These are phyloP conservation scores for Phasia obesa DNA, from an alignment of 2,888 invertebrate genomes.

Conservation along the genomic window DNA sequence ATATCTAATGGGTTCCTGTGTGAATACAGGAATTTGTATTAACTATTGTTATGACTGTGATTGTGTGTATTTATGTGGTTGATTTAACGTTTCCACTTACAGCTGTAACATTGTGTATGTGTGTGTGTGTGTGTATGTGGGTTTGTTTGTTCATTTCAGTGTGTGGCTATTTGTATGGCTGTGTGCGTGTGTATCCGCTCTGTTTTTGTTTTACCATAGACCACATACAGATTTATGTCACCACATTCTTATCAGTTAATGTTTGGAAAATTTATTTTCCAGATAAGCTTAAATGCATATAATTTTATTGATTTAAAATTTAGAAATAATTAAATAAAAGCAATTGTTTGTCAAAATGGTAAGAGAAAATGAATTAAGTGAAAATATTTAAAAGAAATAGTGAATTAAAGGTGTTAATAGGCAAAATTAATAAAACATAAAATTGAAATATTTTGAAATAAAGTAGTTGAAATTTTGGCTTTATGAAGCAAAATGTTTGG, in stretches of 20 bases:
- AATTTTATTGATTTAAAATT: conserved; percentile 56
- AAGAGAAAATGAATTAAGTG: not conserved
- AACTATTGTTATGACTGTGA: conserved; percentile 8
- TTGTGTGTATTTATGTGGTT: conserved; percentile 43
- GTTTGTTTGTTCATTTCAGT: no score
- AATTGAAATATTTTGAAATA: no score
- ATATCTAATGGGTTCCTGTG: not conserved
- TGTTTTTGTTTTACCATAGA: conserved; percentile 31
- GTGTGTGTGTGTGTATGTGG: not conserved
- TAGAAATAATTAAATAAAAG: conserved; percentile 13
- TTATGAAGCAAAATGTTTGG: no score
- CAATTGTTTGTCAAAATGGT: not conserved
- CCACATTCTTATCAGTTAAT: conserved; percentile 69
- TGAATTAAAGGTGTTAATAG: no score
- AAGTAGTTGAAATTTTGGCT: no score
- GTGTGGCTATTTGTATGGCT: not conserved
- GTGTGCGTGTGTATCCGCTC: not conserved
- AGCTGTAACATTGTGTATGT: not conserved
- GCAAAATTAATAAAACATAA: no score
- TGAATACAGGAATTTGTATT: not conserved
- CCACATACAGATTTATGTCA: conserved; percentile 66
- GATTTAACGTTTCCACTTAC: conserved; percentile 6
- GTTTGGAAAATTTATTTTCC: conserved; percentile 57
- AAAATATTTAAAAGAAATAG: no score
- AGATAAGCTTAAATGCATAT: conserved; percentile 50